These are phyloP conservation scores for Apostichopus californicus DNA, from an alignment of 35 echinoderm and acorn worm genomes.

Conservation along the genomic window DNA sequence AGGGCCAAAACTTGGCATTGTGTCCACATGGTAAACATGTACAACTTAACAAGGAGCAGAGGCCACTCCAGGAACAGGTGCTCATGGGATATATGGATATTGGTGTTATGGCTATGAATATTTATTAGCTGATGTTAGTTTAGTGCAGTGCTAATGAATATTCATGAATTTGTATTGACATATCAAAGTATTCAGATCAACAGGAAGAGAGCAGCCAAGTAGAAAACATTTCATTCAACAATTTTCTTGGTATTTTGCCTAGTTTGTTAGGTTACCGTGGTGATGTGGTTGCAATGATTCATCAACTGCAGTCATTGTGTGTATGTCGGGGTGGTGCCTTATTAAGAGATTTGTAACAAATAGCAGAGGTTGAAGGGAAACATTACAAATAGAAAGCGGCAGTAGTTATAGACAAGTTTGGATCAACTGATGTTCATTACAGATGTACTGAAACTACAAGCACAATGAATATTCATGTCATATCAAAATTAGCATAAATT, in stretches of 20 bases:
- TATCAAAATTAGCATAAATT: background rate
- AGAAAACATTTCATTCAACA: background rate
- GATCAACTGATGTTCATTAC: background rate
- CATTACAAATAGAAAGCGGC: no score
- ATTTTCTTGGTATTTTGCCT: background rate
- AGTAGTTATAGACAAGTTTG: background rate
- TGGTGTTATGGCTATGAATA: no score
- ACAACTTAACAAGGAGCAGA: background rate
- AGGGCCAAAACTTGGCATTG: background rate
- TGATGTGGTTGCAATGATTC: background rate
- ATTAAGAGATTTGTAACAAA: background rate
- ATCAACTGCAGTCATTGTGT: background rate
- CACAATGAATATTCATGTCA: conserved; percentile 30
- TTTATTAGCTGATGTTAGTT: no score
- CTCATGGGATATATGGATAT: background rate
- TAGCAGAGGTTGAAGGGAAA: background rate
- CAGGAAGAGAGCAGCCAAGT: no score
- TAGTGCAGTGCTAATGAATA: no score
- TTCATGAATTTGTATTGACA: no score
- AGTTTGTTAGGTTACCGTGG: background rate
- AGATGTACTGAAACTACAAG: conserved; percentile 15
- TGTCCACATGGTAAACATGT: conserved; percentile 33
- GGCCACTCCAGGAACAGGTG: no score
- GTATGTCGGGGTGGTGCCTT: no score
- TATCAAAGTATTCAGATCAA: no score